Base-by-base conservation (phyloP, 1,140 invertebrate genomes). In the Lasioglossum albipes region DNA sequence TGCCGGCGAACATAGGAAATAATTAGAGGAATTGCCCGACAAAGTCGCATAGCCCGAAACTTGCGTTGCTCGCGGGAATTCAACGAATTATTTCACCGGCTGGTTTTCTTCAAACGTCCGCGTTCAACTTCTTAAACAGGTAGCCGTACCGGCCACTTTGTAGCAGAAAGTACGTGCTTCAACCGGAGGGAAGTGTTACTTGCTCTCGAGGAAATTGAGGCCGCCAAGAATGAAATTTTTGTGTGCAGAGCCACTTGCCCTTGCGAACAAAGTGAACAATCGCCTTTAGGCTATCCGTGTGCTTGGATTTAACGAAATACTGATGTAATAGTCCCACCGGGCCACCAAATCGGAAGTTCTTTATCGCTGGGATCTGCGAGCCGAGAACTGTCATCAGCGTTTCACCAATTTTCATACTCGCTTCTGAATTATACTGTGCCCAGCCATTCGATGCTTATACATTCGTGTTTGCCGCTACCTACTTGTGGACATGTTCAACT, bases 201-300 rank as follows among this genome's bases (percentile, higher is more conserved):
- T 76, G 75, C 66, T 69, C 66, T 69, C 41, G 57, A 69, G 52
- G 68, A 69, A 76, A 76, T 76, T 76, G 75, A 68, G 65, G 31
- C n/a, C 27, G 31, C n/a, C 68, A 76, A 69, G 75, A 76, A 76
- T 66, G 52, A 76, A 76, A 76, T 69, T 76, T 66, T 76, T 76
- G 52, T 76, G 54, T 59, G 68, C 75, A 41, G 52, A 27, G 18
- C 75, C 20, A 61, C 64, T 59, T 52, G 52, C 10, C 57, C 20
- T 7, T 0, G 57, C 20, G 57, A n/a, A 59, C 75, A 59, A 76
- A 76, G 75, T 69, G 75, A 52, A 49, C 52, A 69, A 69, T 45
- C 68, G 75, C 65, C 75, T 66, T 31, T 45, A 59, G 57, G 57
- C 57, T 20, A 59, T 59, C 20, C 57, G 57, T n/a, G 18, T 9